Conservation (phyloP, 2,113 vertebrate genomes). For the Siniperca knerii region DNA sequence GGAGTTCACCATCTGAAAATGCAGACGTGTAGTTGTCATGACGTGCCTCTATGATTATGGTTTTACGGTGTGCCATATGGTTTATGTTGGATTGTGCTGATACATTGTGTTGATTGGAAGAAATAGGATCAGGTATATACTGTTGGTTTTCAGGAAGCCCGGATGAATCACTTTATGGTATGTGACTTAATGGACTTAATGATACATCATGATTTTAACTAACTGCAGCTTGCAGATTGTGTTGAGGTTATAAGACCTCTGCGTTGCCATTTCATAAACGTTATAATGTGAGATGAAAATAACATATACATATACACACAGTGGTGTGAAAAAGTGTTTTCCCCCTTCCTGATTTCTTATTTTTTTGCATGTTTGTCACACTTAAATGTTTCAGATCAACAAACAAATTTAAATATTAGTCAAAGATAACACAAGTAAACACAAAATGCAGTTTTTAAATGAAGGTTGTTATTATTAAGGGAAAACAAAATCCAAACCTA, state of each 20-base stretch:
- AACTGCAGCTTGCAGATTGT: not conserved
- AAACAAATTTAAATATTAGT: too few relatives aligned
- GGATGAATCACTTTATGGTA: not conserved
- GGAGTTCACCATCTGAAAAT: constrained; percentile 55
- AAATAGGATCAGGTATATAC: constrained; percentile 2
- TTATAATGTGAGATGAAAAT: not conserved
- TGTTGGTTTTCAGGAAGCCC: not conserved
- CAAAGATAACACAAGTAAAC: too few relatives aligned
- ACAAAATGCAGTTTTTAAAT: too few relatives aligned
- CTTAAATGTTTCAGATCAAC: too few relatives aligned
- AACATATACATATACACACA: too few relatives aligned
- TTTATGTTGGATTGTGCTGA: constrained; percentile 26
- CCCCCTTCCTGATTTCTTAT: too few relatives aligned
- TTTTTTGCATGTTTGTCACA: too few relatives aligned
- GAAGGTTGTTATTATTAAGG: too few relatives aligned
- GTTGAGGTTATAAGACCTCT: not conserved
- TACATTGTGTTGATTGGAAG: constrained; percentile 10
- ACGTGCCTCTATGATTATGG: constrained; percentile 25
- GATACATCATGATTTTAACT: not conserved
- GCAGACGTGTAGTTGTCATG: constrained; percentile 43
- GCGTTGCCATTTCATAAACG: not conserved
- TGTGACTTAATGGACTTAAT: not conserved
- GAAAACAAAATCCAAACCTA: too few relatives aligned
- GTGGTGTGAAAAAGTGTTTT: too few relatives aligned
- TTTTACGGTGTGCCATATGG: constrained; percentile 41